phyloP scores from a whole-genome alignment of 2,113 vertebrate genomes.

The Electrona antarctica region DNA sequence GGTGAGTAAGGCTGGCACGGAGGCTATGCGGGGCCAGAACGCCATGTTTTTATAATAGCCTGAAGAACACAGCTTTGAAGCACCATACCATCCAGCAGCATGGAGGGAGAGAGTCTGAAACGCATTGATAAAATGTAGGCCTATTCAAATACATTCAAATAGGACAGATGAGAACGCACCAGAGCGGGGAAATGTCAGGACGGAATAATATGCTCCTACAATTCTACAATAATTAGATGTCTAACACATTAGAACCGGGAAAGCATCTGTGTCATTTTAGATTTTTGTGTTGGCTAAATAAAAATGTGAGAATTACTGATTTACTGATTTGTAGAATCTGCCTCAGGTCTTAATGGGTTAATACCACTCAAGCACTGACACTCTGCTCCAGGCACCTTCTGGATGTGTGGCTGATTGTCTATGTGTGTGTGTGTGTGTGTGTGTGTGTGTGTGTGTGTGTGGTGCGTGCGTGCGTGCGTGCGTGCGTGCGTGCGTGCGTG shows the following conservation, averaged over 20 bases:
- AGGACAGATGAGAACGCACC: conserved; percentile 64
- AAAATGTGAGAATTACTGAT: no score
- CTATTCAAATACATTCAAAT: conserved; percentile 66
- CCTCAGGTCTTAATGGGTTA: no score
- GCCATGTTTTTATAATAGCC: not conserved
- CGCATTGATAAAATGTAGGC: conserved; percentile 40
- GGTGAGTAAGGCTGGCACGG: no score
- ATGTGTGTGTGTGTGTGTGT: conserved; percentile 1
- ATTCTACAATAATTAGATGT: conserved; percentile 61
- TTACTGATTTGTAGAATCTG: no score
- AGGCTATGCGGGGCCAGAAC: not conserved
- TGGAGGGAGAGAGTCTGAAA: conserved; percentile 26
- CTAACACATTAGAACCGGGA: no score
- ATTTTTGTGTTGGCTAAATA: no score
- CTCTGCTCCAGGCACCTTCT: conserved; percentile 35
- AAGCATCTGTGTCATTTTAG: no score
- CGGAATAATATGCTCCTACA: conserved; percentile 42
- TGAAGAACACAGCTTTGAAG: no score
- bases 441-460: not conserved
- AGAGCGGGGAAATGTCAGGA: conserved; percentile 63
- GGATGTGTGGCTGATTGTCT: conserved; percentile 2
- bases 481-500: not conserved
- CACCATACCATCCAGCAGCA: no score
- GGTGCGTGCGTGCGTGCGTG: not conserved
- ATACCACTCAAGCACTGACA: conserved; percentile 51